A percentile compares a stretch with the other conserved stretches of the same genome.
Evolutionary conservation across 2,797 vertebrate genomes (phyloP).

Genomic region (Chiroxiphia lanceolata): DNA sequence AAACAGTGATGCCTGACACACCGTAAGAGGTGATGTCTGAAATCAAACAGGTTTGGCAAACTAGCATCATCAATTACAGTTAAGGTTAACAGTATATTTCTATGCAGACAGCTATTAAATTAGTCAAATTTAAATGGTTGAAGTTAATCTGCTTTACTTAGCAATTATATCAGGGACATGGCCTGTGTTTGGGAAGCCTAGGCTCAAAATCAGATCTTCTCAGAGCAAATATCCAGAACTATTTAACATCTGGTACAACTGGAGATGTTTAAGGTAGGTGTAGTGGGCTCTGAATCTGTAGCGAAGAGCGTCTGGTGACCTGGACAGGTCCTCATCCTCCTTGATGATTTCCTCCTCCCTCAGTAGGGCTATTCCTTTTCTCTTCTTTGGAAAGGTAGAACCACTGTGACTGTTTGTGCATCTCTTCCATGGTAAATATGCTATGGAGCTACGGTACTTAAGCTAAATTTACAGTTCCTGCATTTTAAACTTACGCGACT

Average conservation of each 20-base stretch:
- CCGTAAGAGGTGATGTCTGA: not conserved
- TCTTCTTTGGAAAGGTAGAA: not conserved
- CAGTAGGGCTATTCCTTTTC: fast-evolving
- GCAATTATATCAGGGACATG: not conserved
- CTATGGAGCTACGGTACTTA: not conserved
- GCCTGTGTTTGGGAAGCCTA: not conserved
- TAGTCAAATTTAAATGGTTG: not conserved
- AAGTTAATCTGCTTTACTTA: not conserved
- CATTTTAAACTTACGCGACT: not conserved
- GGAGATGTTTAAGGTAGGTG: not conserved
- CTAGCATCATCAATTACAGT: not conserved
- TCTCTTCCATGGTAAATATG: not conserved
- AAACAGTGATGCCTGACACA: not conserved
- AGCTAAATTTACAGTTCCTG: not conserved
- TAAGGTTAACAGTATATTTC: not conserved
- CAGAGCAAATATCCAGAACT: not conserved
- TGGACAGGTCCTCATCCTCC: not conserved
- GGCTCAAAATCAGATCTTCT: not conserved
- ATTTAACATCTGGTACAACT: not conserved
- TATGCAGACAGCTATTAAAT: not conserved
- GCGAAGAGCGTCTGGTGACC: not conserved
- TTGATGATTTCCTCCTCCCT: not conserved
- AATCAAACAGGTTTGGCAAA: not conserved
- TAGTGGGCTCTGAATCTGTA: not conserved
- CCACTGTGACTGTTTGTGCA: not conserved